A percentile compares a stretch with the other conserved stretches of the same genome.
Evolutionary conservation across 1,140 invertebrate genomes (phyloP).

Genomic region (Probaryconus sp.): DNA sequence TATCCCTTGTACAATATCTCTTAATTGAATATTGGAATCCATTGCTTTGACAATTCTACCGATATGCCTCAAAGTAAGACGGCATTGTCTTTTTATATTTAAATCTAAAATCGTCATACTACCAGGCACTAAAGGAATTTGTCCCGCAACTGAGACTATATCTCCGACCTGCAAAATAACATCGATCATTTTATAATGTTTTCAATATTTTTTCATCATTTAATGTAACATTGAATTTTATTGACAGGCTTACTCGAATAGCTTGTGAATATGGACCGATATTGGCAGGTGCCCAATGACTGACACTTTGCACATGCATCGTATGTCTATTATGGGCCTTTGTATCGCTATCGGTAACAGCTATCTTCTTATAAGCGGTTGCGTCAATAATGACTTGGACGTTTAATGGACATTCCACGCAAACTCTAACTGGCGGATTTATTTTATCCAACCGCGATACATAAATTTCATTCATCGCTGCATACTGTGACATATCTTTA

Average conservation of each 20-base stretch:
- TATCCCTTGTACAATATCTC: constrained; percentile 90
- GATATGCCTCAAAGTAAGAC: constrained; percentile 89
- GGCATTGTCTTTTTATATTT: constrained; percentile 86
- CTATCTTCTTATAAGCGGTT: constrained; percentile 81
- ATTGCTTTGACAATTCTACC: constrained; percentile 88
- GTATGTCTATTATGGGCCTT: constrained; percentile 80
- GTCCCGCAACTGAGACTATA: constrained; percentile 92
- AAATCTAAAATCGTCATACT: constrained; percentile 85
- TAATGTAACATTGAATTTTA: no score
- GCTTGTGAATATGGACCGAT: constrained; percentile 98
- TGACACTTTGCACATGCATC: constrained; percentile 96
- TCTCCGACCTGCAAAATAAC: constrained; percentile 82
- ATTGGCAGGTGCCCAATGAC: constrained; percentile 97
- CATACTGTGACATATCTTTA: constrained; percentile 88
- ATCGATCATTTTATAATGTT: background rate
- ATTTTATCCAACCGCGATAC: constrained; percentile 84
- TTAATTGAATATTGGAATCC: constrained; percentile 84
- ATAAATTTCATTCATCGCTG: constrained; percentile 87
- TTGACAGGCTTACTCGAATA: constrained; percentile 82
- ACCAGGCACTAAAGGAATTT: constrained; percentile 93
- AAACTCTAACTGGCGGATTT: constrained; percentile 93
- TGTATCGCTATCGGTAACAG: constrained; percentile 68
- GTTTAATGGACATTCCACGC: constrained; percentile 89
- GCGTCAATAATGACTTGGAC: constrained; percentile 89
- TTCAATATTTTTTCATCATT: no score